Base-by-base conservation (phyloP, 2,888 invertebrate genomes). In the Leucoptera coffeella region DNA sequence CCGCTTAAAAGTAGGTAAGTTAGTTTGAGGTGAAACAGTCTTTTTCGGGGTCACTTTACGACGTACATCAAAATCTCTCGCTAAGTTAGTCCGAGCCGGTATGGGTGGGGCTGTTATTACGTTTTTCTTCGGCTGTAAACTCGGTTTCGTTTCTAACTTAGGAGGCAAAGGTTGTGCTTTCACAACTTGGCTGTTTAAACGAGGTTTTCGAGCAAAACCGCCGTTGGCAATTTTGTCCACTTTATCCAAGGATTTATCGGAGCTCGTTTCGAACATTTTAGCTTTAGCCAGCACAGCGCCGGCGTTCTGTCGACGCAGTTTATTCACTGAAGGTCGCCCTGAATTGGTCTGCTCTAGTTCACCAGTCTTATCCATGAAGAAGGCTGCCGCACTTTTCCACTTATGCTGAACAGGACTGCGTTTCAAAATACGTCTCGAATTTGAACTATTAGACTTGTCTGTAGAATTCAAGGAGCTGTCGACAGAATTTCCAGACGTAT, bases 221-320 rank as follows among this genome's bases (percentile, higher is more conserved):
- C 46, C 38, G 22, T 53, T 47, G 12, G 41, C 41, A 5, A 37
- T 33, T 35, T 51, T 57, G 19, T 49, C 50, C 9, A 17, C 9
- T 30, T 30, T 43, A 29, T 71, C 71, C 2, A 69, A 60, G 2
- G 72, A 72, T 33, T 50, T 65, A 35, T 72, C 72, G 1, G 71
- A 72, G 38, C 69, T 65, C 8, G 58, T 65, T 45, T 86, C 82
- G 41, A 86, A 88, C 13, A 86, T 57, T 45, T 79, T 82, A 0
- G 85, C 85, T 59, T 85, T 86, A 2, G 84, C 85, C 30, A 85
- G 56, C 1, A 88, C 87, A 64, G 85, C 85, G 5, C 87, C 88
- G 4, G 83, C 85, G 48, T 87, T 87, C 49, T 84, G 82, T 25
- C 75, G 69, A 14, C 85, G 65, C 15, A 87, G 45, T 39, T 80